phyloP scores from a whole-genome alignment of 2,888 invertebrate genomes.

The Acrobeloides nanus region DNA sequence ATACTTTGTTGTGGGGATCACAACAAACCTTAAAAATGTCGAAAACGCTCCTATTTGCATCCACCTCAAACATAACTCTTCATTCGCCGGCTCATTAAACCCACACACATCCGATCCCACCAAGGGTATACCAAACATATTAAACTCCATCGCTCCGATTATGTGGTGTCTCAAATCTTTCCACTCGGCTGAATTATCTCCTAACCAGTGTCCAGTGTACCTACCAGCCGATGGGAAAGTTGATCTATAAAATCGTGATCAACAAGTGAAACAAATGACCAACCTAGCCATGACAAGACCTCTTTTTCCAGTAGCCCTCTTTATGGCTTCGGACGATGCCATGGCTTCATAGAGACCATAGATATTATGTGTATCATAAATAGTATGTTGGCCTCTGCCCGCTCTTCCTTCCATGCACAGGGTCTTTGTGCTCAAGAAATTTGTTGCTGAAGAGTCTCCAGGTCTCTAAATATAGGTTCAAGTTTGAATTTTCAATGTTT shows the following conservation, averaged over 20 bases:
- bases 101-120: conserved; percentile 58
- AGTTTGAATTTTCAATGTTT: conserved; percentile 3
- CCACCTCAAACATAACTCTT: conserved; percentile 65
- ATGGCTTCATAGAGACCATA: conserved; percentile 71
- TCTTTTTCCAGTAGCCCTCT: conserved; percentile 52
- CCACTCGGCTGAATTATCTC: conserved; percentile 72
- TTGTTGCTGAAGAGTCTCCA: too few species aligned
- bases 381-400: conserved; percentile 54
- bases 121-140: conserved; percentile 52
- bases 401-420: conserved; percentile 44
- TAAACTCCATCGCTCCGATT: conserved; percentile 48
- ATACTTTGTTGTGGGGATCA: too few species aligned
- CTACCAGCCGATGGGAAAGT: conserved; percentile 27
- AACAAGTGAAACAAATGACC: too few species aligned
- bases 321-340: conserved; percentile 62
- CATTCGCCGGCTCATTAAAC: conserved; percentile 55
- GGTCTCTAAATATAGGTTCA: too few species aligned
- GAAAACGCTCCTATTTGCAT: conserved; percentile 51
- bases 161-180: conserved; percentile 62
- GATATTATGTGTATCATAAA: conserved; percentile 72
- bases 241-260: conserved; percentile 33
- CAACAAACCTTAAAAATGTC: conserved; percentile 37
- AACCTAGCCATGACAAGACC: conserved; percentile 54
- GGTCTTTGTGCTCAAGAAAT: conserved; percentile 46
- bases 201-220: conserved; percentile 68